phyloP scores from a whole-genome alignment of 1,140 invertebrate genomes.

The Dolichoris vasculosae region DNA sequence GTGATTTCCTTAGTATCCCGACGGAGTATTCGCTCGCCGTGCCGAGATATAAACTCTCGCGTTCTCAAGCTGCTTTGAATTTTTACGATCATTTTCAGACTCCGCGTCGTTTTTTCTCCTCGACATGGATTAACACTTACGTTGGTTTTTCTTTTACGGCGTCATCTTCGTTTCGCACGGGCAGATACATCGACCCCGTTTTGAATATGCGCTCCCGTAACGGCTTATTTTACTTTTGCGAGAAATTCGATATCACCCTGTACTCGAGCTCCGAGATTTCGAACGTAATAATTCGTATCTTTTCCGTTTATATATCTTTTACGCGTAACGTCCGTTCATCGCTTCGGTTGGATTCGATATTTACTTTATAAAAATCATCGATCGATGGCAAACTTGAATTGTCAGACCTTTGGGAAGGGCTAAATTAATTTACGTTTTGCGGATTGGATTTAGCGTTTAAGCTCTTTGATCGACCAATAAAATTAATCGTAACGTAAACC shows the following conservation, averaged over 20 bases:
- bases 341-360: too few relatives aligned
- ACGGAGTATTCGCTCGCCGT: not conserved
- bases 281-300: not conserved
- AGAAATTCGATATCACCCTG: not conserved
- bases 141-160: not conserved
- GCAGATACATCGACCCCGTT: not conserved
- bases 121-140: conserved; percentile 2
- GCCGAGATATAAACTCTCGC: not conserved
- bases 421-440: too few relatives aligned
- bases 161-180: not conserved
- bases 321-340: not conserved
- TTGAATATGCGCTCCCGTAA: not conserved
- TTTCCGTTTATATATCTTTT: not conserved
- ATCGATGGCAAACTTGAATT: too few relatives aligned
- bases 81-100: conserved; percentile 32
- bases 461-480: too few relatives aligned
- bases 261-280: not conserved
- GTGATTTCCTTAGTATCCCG: conserved; percentile 16
- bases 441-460: too few relatives aligned
- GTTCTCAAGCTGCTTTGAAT: conserved; percentile 34
- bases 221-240: not conserved
- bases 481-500: too few relatives aligned
- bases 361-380: too few relatives aligned
- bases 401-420: too few relatives aligned
- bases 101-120: not conserved